Percentiles rank a stretch among this genome's conserved stretches.
Conservation (phyloP, 1,140 invertebrate genomes). For the Acromyrmex charruanus region DNA sequence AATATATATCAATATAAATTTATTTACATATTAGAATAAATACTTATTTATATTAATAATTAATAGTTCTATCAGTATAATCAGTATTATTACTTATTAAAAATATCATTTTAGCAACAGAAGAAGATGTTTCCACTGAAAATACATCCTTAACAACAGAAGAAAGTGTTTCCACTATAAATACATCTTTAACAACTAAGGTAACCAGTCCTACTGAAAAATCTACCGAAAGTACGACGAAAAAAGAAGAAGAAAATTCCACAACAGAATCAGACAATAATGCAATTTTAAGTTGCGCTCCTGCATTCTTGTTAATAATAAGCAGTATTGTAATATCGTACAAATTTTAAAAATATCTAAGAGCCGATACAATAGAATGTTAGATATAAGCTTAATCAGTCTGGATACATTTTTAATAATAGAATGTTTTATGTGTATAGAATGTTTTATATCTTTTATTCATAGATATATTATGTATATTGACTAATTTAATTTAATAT, state of each 20-base stretch:
- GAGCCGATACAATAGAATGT: conserved; percentile 19
- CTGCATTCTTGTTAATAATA: conserved; percentile 19
- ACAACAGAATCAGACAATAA: not conserved
- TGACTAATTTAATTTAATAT: not conserved
- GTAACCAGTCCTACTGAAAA: not conserved
- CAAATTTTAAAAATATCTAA: not conserved
- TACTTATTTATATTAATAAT: not conserved
- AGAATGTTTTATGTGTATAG: not conserved
- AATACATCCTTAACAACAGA: not conserved
- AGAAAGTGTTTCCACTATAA: too few relatives aligned
- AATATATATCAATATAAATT: not conserved
- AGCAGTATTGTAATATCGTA: conserved; percentile 13
- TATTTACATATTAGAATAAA: not conserved
- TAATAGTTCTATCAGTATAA: not conserved
- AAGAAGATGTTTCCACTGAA: too few relatives aligned
- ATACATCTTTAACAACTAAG: not conserved
- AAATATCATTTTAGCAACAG: conserved; percentile 12
- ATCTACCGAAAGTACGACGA: not conserved
- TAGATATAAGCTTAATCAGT: not conserved
- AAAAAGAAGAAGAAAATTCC: not conserved
- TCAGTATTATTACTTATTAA: not conserved
- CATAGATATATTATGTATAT: not conserved
- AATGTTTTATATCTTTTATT: not conserved
- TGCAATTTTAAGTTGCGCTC: not conserved
- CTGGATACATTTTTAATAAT: not conserved